Evolutionary conservation across 2,797 vertebrate genomes (phyloP), one percentile per base, ranked within the genome.

Genomic region (Onychomys torridus): DNA sequence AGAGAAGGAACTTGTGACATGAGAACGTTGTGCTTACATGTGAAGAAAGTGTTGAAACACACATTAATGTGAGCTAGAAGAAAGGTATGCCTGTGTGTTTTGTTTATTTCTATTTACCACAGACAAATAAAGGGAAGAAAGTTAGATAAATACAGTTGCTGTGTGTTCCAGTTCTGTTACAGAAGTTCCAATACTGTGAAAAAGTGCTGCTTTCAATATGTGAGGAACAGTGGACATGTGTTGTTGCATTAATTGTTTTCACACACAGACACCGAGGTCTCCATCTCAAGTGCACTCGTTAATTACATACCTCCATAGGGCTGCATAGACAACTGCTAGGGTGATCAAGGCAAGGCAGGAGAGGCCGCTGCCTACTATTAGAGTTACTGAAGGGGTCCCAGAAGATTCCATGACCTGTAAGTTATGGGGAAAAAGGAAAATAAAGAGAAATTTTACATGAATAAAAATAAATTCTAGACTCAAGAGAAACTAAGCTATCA

Each of bases 301-400:
- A 90, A 89, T 98, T 95, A 98, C 98, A 98, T 99, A 99, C 99
- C 99, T 99, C 99, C 99, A 99, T 97, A 99, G 98, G 4, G 99
- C 99, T 97, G 99, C 99, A 96, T 99, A 99, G 98, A 99, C 99
- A 98, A 99, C 99, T 93, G 99, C 99, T 98, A 99, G 98, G 61
- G 99, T 99, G 98, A 99, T 99, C 99, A 99, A 99, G 98, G 99
- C 99, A 97, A 99, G 99, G 98, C 99, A 99, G 84, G 99, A 99
- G 97, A 99, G 99, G 98, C 99, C 99, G 98, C 99, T 99, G 99
- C 99, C 99, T 98, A 99, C 99, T 98, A 99, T 99, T 98, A 99
- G 98, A 98, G 99, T 99, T 98, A 99, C 99, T 98, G 99, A 99
- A 98, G 99, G 99, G 98, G 99, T 99, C 98, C 99, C 99, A 99